Conservation (phyloP, 2,888 invertebrate genomes). For the Stenodema calcarata region DNA sequence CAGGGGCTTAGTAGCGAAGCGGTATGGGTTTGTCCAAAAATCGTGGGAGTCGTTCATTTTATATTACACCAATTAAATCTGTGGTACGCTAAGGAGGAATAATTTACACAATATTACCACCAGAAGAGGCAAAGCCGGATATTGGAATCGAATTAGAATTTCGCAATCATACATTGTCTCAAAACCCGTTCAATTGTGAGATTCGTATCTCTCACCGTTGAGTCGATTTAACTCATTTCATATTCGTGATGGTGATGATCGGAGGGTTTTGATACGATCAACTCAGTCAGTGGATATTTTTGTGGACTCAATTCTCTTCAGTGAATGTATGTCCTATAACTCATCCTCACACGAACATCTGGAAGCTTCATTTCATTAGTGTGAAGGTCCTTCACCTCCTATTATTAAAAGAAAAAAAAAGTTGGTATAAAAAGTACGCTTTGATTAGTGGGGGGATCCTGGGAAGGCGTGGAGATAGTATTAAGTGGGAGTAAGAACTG, state of each 20-base stretch:
- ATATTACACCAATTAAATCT: too few relatives aligned
- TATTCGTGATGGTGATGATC: background rate
- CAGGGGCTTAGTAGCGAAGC: too few relatives aligned
- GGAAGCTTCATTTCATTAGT: background rate
- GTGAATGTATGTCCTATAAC: background rate
- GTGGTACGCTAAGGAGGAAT: too few relatives aligned
- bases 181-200: too few relatives aligned
- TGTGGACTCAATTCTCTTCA: background rate
- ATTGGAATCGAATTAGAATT: too few relatives aligned
- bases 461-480: background rate
- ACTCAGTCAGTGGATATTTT: background rate
- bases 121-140: too few relatives aligned
- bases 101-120: too few relatives aligned
- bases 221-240: background rate
- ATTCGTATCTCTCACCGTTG: background rate
- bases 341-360: background rate
- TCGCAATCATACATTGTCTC: too few relatives aligned
- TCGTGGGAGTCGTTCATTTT: too few relatives aligned
- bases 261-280: background rate
- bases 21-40: too few relatives aligned
- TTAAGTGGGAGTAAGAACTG: conserved; percentile 2
- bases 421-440: background rate
- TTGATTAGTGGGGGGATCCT: background rate
- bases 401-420: background rate
- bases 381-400: background rate